Evolutionary conservation across 1,140 invertebrate genomes (phyloP).

Genomic region (Halictus rubicundus): DNA sequence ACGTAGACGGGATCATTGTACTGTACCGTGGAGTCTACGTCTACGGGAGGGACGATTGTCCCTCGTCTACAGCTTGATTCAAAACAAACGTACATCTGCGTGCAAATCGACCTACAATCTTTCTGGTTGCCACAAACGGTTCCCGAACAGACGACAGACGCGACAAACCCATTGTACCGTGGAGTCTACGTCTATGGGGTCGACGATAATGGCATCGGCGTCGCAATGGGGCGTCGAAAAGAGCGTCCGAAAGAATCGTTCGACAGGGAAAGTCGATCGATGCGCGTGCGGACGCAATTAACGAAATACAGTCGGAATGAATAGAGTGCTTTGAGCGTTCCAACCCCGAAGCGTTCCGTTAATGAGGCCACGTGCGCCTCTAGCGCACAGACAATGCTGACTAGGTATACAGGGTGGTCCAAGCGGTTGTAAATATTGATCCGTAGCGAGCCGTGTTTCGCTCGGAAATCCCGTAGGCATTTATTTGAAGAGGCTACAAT

Average conservation of each 20-base stretch:
- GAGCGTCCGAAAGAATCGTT: background rate
- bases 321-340: conserved; percentile 7
- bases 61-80: too few relatives aligned
- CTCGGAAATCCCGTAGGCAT: background rate
- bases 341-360: conserved; percentile 20
- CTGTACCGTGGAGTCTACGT: too few relatives aligned
- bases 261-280: background rate
- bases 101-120: too few relatives aligned
- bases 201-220: background rate
- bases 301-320: conserved; percentile 1
- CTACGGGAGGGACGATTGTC: too few relatives aligned
- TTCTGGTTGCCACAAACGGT: too few relatives aligned
- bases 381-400: conserved; percentile 3
- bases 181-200: too few relatives aligned
- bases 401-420: conserved; percentile 4
- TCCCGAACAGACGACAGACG: too few relatives aligned
- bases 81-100: too few relatives aligned
- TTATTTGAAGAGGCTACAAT: background rate
- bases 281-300: conserved; percentile 30
- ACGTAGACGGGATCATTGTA: too few relatives aligned
- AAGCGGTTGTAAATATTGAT: background rate
- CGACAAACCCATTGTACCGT: too few relatives aligned
- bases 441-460: background rate
- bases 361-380: conserved; percentile 44
- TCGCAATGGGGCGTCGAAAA: background rate